Base-by-base conservation (phyloP, 2,888 invertebrate species). In the Cecidostiba fungosa region DNA sequence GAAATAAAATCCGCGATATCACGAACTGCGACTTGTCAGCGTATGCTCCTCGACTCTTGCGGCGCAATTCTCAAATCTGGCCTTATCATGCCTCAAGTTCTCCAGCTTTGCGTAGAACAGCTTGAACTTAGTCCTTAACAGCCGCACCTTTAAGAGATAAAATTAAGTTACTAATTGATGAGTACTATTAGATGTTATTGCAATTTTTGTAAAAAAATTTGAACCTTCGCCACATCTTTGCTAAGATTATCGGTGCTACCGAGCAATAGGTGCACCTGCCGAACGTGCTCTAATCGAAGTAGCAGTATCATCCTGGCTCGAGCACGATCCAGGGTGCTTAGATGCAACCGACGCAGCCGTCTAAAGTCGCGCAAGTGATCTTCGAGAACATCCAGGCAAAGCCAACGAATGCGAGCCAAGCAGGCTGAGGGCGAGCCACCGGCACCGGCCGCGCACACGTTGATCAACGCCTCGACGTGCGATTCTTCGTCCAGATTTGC, bases 401-500 rank as follows among this genome's bases (percentile, higher is more conserved):
- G 87, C 85, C 88, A 90, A 29, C 93, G 91, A 29, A 90, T 91
- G 39, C 92, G 90, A 36, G 88, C 86, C 1, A 93, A 90, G 81
- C 93, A 93, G n/a, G 89, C 89, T 29, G 88, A 87, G 12, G 93
- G 90, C 8, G 90, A 86, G 50, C 92, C 92, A n/a, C 91, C 91
- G 10, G 89, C 89, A 3, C 92, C 91, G 12, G 88, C 82, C 19
- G 91, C 90, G 82, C 93, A 93, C 36, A 93, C 88, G 85, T 93
- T 93, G 10, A 92, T 89, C 39, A 93, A 88, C 3, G 93, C 93
- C 81, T 93, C 92, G 16, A 93, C 87, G 39, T 92, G 92, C 26
- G 91, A 89, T 85, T 92, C 92, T 12, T 88, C 91, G 3, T 95
- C 94, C 85, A 97, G 93, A 93, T 97, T 96, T 14, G 96, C 95